Conservation (phyloP, 2,888 invertebrate species). For the Andricus curvator region DNA sequence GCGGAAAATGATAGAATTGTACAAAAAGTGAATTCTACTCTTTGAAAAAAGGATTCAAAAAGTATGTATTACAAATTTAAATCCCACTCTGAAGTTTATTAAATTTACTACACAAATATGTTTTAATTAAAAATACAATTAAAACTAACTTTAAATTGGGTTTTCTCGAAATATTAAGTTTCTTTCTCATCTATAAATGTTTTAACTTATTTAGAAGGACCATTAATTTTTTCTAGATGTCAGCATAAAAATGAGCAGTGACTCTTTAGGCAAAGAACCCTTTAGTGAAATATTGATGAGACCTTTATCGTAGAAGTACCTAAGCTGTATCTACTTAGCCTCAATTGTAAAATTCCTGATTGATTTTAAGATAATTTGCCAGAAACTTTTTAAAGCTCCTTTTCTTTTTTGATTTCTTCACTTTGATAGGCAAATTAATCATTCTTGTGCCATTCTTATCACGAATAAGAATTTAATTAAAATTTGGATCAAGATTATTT, state of each 20-base stretch:
- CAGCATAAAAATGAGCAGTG: conserved; percentile 34
- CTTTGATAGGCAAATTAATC: neutral
- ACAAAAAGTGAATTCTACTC: no score
- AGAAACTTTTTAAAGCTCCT: neutral
- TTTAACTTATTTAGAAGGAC: neutral
- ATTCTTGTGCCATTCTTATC: no score
- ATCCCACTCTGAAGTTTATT: no score
- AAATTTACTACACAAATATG: no score
- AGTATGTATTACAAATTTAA: no score
- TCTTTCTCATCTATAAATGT: neutral
- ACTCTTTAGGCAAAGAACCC: conserved; percentile 19
- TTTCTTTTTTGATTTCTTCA: neutral
- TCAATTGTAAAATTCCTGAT: conserved; percentile 12
- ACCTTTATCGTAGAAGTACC: conserved; percentile 24
- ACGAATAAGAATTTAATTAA: no score
- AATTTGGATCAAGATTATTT: no score
- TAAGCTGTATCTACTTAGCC: conserved; percentile 30
- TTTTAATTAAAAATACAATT: no score
- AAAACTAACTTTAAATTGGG: no score
- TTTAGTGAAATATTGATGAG: conserved; percentile 33
- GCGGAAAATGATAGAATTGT: no score
- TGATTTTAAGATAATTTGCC: conserved; percentile 14
- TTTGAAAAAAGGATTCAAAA: no score
- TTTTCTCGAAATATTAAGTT: neutral
- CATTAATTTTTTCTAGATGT: conserved; percentile 13